Base-by-base conservation (phyloP, 2,797 vertebrate species). In the Bovichtus diacanthus region DNA sequence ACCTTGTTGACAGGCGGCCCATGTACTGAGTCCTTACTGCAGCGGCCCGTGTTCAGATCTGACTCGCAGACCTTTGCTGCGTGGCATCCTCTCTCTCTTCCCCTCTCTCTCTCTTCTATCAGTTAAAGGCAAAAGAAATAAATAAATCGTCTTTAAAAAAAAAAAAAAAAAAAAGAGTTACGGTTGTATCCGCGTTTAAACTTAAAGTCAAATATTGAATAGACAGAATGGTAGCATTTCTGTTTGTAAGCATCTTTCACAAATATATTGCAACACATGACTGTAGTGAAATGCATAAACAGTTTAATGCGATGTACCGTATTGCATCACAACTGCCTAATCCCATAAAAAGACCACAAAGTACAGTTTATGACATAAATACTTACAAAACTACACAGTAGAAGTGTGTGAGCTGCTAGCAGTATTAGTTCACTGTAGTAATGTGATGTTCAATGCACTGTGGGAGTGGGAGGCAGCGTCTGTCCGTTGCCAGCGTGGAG, bases 381-480 rank as follows among this genome's bases (percentile, higher is more conserved):
- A 56, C 77, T 85, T 69, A 15, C 71, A 71, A 84, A 86, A 81
- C 59, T 81, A 77, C 77, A 75, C 70, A 67, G 81, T 15, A 69
- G 80, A 74, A 83, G 81, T 78, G 55, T 84, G 85, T 31, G 74
- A 81, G 85, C 68, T 39, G 51, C 59, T 83, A 62, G 85, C 75
- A 49, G 81, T 69, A 81, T 87, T 63, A 83, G 81, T 74, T 69
- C 81, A 84, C 85, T 80, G 84, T 84, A 78, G 89, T 89, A 90
- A 91, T 90, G 88, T 83, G 88, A 93, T 91, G 89, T 91, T 88
- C 83, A 78, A 56, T 81, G 84, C 81, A 74, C 89, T 79, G 91
- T 89, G 89, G 91, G 89, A 89, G 92, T 91, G 89, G 90, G 88
- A 92, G 90, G 92, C 91, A 90, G 85, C 82, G 88, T 87, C 92